These are phyloP conservation scores for Trichosurus vulpecula DNA, from an alignment of 2,797 vertebrate species.

Conservation along the genomic window DNA sequence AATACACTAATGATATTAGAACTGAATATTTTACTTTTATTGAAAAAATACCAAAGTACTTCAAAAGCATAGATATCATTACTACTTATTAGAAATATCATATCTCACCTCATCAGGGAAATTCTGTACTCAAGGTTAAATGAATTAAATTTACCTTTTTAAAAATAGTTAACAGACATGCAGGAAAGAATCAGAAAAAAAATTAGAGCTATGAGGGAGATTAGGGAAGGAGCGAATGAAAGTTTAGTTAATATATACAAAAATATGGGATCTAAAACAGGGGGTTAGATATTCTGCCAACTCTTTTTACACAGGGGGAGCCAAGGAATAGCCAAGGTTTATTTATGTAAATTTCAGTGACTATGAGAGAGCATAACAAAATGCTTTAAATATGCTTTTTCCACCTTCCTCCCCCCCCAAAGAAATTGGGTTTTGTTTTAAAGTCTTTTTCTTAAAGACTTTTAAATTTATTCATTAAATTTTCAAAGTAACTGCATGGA, in stretches of 20 bases:
- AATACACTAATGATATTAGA: conserved; percentile 29
- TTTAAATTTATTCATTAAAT: conserved; percentile 12
- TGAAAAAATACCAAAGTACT: conserved; percentile 21
- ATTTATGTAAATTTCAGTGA: neutral
- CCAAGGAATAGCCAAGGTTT: neutral
- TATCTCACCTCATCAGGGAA: conserved; percentile 23
- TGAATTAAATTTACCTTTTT: neutral
- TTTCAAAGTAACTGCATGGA: conserved; percentile 11
- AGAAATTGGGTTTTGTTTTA: conserved; percentile 35
- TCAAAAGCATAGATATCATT: neutral
- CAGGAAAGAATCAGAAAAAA: neutral
- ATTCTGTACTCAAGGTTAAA: neutral
- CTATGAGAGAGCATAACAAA: conserved; percentile 2
- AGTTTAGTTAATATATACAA: too few relatives aligned
- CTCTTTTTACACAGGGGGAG: neutral
- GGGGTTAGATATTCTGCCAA: neutral
- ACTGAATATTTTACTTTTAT: neutral
- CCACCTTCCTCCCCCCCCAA: neutral
- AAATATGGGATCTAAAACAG: too few relatives aligned
- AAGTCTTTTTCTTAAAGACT: neutral
- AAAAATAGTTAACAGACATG: neutral
- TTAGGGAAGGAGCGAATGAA: too few relatives aligned
- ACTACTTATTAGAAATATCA: neutral
- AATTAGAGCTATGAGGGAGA: neutral
- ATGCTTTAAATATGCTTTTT: conserved; percentile 30